These are phyloP conservation scores for Phalacrocorax pelagicus DNA, from an alignment of 2,113 vertebrate species.

Conservation along the genomic window DNA sequence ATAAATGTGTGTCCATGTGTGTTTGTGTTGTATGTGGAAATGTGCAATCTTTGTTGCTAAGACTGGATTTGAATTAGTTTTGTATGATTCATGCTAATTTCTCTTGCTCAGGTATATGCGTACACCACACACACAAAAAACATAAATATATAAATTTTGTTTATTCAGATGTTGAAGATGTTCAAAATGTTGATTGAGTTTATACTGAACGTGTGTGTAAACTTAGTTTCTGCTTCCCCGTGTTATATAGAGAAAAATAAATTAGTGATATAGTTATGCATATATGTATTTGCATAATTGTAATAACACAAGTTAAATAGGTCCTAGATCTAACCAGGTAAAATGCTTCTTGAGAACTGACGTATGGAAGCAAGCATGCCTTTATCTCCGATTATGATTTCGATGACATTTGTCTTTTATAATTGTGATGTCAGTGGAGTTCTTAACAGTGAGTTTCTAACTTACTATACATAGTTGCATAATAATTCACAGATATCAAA, in stretches of 20 bases:
- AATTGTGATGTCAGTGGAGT: neutral
- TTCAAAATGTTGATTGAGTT: neutral
- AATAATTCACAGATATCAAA: neutral
- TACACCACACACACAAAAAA: neutral
- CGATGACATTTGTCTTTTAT: constrained; percentile 23
- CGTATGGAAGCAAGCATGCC: neutral
- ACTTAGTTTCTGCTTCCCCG: neutral
- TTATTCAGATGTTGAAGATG: neutral
- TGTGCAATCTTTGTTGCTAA: neutral
- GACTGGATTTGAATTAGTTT: neutral
- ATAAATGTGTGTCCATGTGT: neutral
- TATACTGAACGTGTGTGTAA: neutral
- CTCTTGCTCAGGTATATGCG: neutral
- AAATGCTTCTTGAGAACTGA: neutral
- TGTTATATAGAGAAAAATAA: neutral
- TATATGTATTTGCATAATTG: neutral
- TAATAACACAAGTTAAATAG: neutral
- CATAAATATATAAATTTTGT: neutral
- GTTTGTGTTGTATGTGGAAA: neutral
- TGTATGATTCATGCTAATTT: neutral
- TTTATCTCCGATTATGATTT: constrained; percentile 55
- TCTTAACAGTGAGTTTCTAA: neutral
- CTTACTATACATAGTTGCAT: neutral
- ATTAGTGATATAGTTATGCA: neutral
- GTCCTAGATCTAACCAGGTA: neutral